Evolutionary conservation across 2,888 invertebrate species (phyloP), one percentile per base, ranked within the genome.

Genomic region (Eulithis testata): DNA sequence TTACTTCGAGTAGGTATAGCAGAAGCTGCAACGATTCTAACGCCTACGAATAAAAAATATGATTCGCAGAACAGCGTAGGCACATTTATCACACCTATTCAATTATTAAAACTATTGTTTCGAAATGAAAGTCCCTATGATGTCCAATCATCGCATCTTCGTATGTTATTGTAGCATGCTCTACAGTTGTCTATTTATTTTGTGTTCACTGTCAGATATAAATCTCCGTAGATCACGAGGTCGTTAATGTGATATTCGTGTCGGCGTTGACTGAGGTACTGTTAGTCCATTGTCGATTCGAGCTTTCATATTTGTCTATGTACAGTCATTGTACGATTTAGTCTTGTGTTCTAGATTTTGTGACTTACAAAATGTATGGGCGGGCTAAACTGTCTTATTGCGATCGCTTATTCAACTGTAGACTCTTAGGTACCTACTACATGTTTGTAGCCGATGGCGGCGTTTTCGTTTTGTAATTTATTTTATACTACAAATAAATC

Each of bases 191-290:
- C 69, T 73, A 69, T 73, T 70, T 73, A 72, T 72, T 67, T 84
- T 78, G 78, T 75, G 81, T 81, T 79, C 71, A 76, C 79, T 86
- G 88, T 88, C 86, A 84, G 88, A 88, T 90, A 90, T 90, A 91
- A 91, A 91, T 92, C 91, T 89, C 83, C 79, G 79, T 78, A 86
- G 90, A 90, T 91, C 90, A 90, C 90, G 91, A 90, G 89, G 88
- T 88, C 83, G 89, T 89, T 91, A 91, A 90, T 91, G 91, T 89
- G 87, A 89, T 89, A 90, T 90, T 91, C 90, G 90, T 91, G 91
- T 91, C 90, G 88, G 84, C 88, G 87, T 86, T 83, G 85, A 79
- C 86, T 85, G 78, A 82, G 83, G 80, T 84, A 88, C 92, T 89
- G 92, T 90, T 93, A 92, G 79, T 77, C 89, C 82, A 90, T 92